These are phyloP conservation scores for Gortyna flavago DNA, from an alignment of 2,888 invertebrate genomes.

Conservation along the genomic window DNA sequence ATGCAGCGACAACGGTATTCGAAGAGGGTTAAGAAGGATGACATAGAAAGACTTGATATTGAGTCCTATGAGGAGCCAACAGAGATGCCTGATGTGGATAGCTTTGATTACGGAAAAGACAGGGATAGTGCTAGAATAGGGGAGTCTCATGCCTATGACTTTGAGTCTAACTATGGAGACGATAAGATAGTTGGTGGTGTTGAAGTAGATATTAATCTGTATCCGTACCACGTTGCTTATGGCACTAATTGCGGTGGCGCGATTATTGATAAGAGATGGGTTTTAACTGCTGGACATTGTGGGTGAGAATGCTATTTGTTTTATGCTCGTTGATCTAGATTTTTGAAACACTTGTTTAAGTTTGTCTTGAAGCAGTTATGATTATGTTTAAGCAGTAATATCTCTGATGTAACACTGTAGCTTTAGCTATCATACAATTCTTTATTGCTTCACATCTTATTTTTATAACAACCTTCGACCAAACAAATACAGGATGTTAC, in stretches of 20 bases:
- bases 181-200: slow-evolving; percentile 86
- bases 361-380: background rate
- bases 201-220: slow-evolving; percentile 83
- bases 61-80: slow-evolving; percentile 80
- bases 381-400: background rate
- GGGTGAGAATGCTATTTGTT: slow-evolving; percentile 76
- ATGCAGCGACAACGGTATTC: slow-evolving; percentile 40
- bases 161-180: slow-evolving; percentile 70
- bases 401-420: background rate
- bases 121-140: slow-evolving; percentile 52
- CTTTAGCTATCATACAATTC: background rate
- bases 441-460: background rate
- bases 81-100: slow-evolving; percentile 78
- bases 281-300: slow-evolving; percentile 87
- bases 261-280: slow-evolving; percentile 83
- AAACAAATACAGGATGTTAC: no score
- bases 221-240: slow-evolving; percentile 86
- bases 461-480: background rate
- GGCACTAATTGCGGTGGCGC: slow-evolving; percentile 86
- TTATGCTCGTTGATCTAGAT: background rate
- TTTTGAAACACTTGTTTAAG: background rate
- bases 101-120: slow-evolving; percentile 75
- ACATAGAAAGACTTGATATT: slow-evolving; percentile 74
- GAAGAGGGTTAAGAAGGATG: slow-evolving; percentile 54
- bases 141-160: slow-evolving; percentile 51